Percentiles rank a stretch among this genome's conserved stretches.
phyloP scores from a whole-genome alignment of 37 sponge, comb jelly and placozoan species.

The Geodia barretti region DNA sequence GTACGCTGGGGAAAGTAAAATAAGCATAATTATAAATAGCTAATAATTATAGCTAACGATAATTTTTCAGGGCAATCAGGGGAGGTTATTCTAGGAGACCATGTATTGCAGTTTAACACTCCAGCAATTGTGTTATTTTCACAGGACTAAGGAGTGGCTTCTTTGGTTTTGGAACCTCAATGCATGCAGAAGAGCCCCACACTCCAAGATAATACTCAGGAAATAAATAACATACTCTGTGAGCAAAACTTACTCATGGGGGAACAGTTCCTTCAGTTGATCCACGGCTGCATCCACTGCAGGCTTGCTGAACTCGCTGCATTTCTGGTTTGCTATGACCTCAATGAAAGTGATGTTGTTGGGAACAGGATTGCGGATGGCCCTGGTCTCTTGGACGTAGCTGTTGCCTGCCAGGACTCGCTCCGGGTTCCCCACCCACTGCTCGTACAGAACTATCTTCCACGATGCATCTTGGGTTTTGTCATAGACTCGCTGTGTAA shows the following conservation, averaged over 20 bases:
- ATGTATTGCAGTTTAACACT: no score
- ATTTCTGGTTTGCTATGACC: not conserved
- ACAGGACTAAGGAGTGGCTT: no score
- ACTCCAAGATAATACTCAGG: no score
- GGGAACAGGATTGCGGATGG: not conserved
- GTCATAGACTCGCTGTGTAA: not conserved
- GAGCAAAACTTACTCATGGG: not conserved
- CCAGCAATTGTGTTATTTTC: no score
- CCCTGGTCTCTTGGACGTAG: not conserved
- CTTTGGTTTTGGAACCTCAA: no score
- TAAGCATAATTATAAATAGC: no score
- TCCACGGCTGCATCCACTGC: not conserved
- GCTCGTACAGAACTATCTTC: not conserved
- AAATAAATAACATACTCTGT: no score
- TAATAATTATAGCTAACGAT: no score
- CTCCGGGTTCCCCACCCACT: not conserved
- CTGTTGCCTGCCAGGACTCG: not conserved
- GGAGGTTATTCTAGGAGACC: no score
- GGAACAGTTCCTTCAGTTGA: not conserved
- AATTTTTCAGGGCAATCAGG: no score
- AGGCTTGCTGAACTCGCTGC: not conserved
- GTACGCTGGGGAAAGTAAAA: no score
- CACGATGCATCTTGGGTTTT: not conserved
- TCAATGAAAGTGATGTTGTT: not conserved
- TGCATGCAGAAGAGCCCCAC: no score